phyloP scores from a whole-genome alignment of 2,113 vertebrate genomes.

The Burhinus oedicnemus region DNA sequence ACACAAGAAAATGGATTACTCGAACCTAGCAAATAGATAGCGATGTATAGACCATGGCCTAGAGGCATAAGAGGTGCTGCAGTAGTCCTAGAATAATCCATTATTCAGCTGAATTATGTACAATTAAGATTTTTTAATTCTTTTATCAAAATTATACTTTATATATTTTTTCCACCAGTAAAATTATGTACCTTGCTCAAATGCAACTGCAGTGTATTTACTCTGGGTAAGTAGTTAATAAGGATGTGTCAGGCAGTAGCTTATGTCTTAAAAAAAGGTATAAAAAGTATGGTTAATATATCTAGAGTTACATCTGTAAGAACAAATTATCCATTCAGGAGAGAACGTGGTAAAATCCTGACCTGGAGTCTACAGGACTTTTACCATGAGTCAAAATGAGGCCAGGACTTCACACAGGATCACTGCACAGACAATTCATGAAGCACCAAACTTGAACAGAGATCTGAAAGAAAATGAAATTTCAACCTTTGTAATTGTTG shows the following conservation, averaged over 20 bases:
- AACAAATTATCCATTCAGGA: background rate
- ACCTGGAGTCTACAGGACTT: background rate
- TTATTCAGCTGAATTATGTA: background rate
- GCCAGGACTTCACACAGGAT: background rate
- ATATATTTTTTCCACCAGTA: background rate
- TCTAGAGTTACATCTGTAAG: background rate
- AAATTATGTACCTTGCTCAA: background rate
- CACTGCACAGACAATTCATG: background rate
- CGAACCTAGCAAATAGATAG: background rate
- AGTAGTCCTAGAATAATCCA: background rate
- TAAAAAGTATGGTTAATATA: background rate
- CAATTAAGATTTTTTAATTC: background rate
- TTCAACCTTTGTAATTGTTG: background rate
- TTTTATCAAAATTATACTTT: background rate
- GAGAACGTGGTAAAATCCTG: background rate
- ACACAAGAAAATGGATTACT: background rate
- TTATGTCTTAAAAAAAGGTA: background rate
- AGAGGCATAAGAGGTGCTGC: background rate
- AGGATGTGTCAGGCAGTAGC: background rate
- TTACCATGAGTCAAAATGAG: background rate
- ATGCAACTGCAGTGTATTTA: background rate
- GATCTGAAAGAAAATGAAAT: background rate
- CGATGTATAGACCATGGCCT: background rate
- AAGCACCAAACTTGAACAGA: background rate
- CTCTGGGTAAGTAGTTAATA: background rate